phyloP scores from a whole-genome alignment of 2,888 invertebrate species.

The Dicycla oo region DNA sequence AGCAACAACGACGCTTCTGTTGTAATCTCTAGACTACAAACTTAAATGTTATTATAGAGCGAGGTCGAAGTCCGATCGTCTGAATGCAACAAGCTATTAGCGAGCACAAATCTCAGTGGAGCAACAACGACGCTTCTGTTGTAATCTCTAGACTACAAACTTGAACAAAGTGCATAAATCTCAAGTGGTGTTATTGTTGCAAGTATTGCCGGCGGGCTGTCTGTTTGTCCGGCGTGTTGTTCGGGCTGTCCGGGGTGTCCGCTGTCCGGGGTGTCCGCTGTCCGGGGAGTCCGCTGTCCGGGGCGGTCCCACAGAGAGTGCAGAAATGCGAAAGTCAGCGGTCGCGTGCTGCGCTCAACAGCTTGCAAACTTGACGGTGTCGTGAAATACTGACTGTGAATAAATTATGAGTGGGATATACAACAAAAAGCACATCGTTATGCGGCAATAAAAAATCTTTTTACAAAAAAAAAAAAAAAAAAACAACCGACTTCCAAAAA shows the following conservation, averaged over 20 bases:
- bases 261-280: slow-evolving; percentile 13
- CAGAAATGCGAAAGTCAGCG: slow-evolving; percentile 14
- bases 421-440: too few species aligned
- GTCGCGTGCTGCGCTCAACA: slow-evolving; percentile 20
- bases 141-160: slow-evolving; percentile 39
- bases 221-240: slow-evolving; percentile 20
- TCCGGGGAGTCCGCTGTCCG: slow-evolving; percentile 9
- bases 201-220: slow-evolving; percentile 33
- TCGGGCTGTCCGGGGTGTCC: slow-evolving; percentile 10
- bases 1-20: too few species aligned
- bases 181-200: slow-evolving; percentile 46
- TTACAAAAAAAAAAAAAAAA: too few species aligned
- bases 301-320: slow-evolving; percentile 4
- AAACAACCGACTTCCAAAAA: too few species aligned
- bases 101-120: slow-evolving; percentile 12
- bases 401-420: slow-evolving; percentile 3
- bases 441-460: too few species aligned
- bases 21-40: too few species aligned
- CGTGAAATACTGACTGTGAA: not conserved
- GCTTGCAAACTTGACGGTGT: slow-evolving; percentile 6
- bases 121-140: slow-evolving; percentile 17
- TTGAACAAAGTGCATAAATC: slow-evolving; percentile 58
- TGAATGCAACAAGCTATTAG: slow-evolving; percentile 34
- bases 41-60: slow-evolving; percentile 2
- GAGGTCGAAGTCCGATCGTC: slow-evolving; percentile 13